Evolutionary conservation across 2,888 invertebrate species (phyloP).

Genomic region (Meteorus colon): DNA sequence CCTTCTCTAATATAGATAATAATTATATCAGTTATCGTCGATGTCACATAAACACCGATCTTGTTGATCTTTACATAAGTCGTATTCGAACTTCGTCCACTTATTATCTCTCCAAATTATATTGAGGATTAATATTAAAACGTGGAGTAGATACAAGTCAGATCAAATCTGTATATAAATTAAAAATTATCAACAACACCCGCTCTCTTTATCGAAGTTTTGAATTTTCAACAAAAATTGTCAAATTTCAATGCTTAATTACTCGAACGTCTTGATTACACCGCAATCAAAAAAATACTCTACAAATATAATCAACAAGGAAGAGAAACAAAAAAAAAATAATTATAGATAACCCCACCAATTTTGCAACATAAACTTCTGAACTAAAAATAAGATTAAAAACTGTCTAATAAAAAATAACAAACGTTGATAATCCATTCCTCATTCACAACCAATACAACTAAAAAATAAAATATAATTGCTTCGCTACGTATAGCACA

Average conservation of each 20-base stretch:
- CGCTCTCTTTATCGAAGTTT: neutral
- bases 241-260: neutral
- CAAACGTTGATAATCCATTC: neutral
- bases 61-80: slow-evolving; percentile 13
- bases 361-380: neutral
- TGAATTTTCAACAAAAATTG: neutral
- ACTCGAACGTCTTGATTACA: neutral
- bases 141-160: neutral
- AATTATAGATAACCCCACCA: neutral
- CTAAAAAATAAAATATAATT: neutral
- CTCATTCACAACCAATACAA: neutral
- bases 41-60: neutral
- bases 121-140: neutral
- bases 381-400: neutral
- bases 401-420: neutral
- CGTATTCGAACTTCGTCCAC: neutral
- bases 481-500: too few species aligned
- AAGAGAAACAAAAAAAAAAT: neutral
- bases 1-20: neutral
- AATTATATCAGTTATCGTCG: neutral
- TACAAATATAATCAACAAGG: neutral
- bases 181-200: neutral
- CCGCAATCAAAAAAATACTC: neutral
- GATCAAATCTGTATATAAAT: neutral
- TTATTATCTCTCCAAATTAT: neutral